These are phyloP conservation scores for Alentia gelatinosa DNA, from an alignment of 2,888 invertebrate species.

Conservation along the genomic window DNA sequence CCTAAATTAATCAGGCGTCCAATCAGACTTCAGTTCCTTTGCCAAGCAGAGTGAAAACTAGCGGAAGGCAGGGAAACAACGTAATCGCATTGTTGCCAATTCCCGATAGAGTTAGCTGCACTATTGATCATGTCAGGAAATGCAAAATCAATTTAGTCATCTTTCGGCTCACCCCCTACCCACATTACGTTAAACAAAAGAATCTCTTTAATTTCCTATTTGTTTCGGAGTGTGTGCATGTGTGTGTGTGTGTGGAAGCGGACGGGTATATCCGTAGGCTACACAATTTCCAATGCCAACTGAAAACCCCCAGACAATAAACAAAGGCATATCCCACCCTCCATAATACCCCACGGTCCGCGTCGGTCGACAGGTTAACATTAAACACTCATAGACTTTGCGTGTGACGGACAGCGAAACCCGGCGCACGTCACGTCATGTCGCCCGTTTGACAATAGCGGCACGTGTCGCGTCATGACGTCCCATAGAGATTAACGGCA, in stretches of 20 bases:
- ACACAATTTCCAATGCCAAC: too few relatives aligned
- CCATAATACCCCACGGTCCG: background rate
- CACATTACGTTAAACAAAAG: too few relatives aligned
- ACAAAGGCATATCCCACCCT: background rate
- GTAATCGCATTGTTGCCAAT: background rate
- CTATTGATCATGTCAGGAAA: too few relatives aligned
- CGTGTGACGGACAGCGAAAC: constrained; percentile 28
- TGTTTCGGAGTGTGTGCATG: too few relatives aligned
- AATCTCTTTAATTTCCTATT: too few relatives aligned
- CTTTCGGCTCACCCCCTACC: too few relatives aligned
- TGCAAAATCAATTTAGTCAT: too few relatives aligned
- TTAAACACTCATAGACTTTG: background rate
- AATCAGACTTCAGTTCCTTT: background rate
- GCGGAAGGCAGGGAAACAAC: background rate
- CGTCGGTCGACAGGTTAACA: background rate
- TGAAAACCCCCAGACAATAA: background rate
- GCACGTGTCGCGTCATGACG: constrained; percentile 27
- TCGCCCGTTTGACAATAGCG: background rate
- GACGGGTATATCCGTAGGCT: too few relatives aligned
- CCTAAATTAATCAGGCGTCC: constrained; percentile 6
- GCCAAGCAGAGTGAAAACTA: background rate
- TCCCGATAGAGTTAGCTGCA: too few relatives aligned
- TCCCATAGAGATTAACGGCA: background rate
- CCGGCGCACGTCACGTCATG: constrained; percentile 48
- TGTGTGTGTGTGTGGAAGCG: too few relatives aligned